Evolutionary conservation across 1,140 invertebrate species (phyloP).

Genomic region (Lucilia sericata): DNA sequence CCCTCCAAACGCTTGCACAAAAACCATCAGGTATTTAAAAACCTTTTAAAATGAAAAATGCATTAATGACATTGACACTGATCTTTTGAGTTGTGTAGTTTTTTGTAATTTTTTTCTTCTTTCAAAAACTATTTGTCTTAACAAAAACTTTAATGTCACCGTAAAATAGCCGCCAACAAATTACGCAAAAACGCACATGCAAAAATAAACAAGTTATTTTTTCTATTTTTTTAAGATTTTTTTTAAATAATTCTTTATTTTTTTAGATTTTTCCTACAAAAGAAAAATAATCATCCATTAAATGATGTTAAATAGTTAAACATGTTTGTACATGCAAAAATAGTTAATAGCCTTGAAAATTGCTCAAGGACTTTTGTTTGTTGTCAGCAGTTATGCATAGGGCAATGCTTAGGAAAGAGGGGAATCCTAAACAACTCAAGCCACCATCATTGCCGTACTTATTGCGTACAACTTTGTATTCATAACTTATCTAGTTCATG

Average conservation of each 20-base stretch:
- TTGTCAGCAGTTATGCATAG: not conserved
- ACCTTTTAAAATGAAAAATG: slow-evolving; percentile 32
- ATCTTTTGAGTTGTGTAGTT: slow-evolving; percentile 15
- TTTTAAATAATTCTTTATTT: not conserved
- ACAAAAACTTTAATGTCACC: not conserved
- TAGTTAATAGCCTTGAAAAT: slow-evolving; percentile 44
- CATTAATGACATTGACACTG: slow-evolving; percentile 43
- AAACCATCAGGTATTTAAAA: slow-evolving; percentile 8
- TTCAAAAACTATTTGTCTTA: slow-evolving; percentile 17
- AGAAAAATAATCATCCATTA: not conserved
- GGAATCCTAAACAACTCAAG: not conserved
- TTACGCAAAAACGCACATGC: not conserved
- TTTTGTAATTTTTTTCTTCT: not conserved
- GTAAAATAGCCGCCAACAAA: slow-evolving; percentile 2
- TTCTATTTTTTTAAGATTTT: not conserved
- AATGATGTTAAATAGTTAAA: not conserved
- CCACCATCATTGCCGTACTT: not conserved
- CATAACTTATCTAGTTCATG: slow-evolving; percentile 32
- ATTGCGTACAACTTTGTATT: not conserved
- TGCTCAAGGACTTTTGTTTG: slow-evolving; percentile 17
- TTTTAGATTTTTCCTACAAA: not conserved
- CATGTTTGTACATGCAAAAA: slow-evolving; percentile 33
- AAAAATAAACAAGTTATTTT: not conserved
- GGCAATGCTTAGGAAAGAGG: not conserved
- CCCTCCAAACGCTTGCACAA: slow-evolving; percentile 2